A percentile compares a stretch with the other conserved stretches of the same genome.
These are phyloP conservation scores for Pheosia tremula DNA, from an alignment of 2,888 invertebrate genomes.

Conservation along the genomic window DNA sequence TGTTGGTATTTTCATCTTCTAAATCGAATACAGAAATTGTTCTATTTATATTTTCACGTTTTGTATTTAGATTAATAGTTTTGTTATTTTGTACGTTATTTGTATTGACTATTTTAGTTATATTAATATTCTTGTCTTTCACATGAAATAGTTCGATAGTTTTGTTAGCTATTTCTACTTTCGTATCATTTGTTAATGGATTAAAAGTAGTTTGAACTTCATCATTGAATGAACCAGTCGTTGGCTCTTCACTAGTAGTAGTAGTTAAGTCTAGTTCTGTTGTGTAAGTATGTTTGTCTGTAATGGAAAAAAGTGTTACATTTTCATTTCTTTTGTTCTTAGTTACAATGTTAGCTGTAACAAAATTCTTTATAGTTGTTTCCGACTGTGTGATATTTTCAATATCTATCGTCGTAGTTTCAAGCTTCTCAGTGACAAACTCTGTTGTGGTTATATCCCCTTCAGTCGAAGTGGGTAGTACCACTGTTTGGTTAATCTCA, in stretches of 20 bases:
- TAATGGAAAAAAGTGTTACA: conserved; percentile 11
- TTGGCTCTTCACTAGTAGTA: conserved; percentile 20
- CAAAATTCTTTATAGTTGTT: not conserved
- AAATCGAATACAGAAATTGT: not conserved
- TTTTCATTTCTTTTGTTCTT: not conserved
- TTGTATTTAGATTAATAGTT: not conserved
- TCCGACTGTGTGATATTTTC: conserved; percentile 2
- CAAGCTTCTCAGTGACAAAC: conserved; percentile 30
- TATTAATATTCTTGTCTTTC: not conserved
- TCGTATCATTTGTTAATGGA: conserved; percentile 21
- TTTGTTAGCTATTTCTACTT: conserved; percentile 20
- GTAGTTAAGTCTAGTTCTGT: conserved; percentile 16
- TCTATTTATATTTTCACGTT: not conserved
- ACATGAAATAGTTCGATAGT: conserved; percentile 3
- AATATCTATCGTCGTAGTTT: conserved; percentile 29
- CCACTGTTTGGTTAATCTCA: conserved; percentile 60
- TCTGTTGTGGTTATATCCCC: conserved; percentile 39
- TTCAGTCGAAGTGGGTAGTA: conserved; percentile 55
- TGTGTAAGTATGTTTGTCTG: conserved; percentile 26
- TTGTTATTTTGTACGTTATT: not conserved
- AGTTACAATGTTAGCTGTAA: not conserved
- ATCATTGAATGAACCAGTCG: conserved; percentile 15
- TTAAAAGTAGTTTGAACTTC: conserved; percentile 19
- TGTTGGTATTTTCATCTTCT: not conserved
- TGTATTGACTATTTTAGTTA: not conserved